Percentiles rank a stretch among this genome's conserved stretches.
Conservation (phyloP, 2,888 invertebrate species). For the Drosophila neonasuta region DNA sequence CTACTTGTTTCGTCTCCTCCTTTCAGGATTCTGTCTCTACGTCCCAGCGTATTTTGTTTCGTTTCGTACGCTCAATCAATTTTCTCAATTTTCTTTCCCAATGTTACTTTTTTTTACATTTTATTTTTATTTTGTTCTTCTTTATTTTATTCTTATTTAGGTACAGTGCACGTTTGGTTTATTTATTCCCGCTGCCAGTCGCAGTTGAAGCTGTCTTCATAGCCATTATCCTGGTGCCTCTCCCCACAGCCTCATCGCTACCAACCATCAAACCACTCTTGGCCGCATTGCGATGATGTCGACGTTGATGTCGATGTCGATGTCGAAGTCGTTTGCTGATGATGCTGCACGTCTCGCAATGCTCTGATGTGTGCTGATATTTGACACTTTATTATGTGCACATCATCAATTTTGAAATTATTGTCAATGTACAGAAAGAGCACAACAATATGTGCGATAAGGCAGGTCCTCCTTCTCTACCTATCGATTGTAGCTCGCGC, state of each 20-base stretch:
- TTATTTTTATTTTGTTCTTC: conserved; percentile 10
- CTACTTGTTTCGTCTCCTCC: not conserved
- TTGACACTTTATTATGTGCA: conserved; percentile 79
- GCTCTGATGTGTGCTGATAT: conserved; percentile 70
- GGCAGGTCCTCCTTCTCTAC: not conserved
- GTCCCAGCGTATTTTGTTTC: conserved; percentile 8
- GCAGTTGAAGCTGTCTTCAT: conserved; percentile 50
- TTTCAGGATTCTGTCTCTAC: not conserved
- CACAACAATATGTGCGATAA: conserved; percentile 41
- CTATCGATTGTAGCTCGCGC: not conserved
- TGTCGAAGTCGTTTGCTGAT: conserved; percentile 40
- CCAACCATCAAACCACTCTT: not conserved
- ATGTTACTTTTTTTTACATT: conserved; percentile 24
- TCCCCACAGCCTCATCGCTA: not conserved
- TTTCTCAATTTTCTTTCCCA: conserved; percentile 60
- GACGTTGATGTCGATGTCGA: conserved; percentile 35
- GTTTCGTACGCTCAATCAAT: conserved; percentile 69
- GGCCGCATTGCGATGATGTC: conserved; percentile 24
- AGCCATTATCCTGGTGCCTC: conserved; percentile 43
- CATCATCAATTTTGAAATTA: conserved; percentile 78
- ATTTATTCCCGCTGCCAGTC: conserved; percentile 54
- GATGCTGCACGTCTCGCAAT: conserved; percentile 58
- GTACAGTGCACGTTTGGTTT: conserved; percentile 56
- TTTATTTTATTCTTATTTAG: conserved; percentile 31
- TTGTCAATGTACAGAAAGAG: conserved; percentile 49